These are phyloP conservation scores for Synaphobranchus kaupii DNA, from an alignment of 2,797 vertebrate genomes.

Conservation along the genomic window DNA sequence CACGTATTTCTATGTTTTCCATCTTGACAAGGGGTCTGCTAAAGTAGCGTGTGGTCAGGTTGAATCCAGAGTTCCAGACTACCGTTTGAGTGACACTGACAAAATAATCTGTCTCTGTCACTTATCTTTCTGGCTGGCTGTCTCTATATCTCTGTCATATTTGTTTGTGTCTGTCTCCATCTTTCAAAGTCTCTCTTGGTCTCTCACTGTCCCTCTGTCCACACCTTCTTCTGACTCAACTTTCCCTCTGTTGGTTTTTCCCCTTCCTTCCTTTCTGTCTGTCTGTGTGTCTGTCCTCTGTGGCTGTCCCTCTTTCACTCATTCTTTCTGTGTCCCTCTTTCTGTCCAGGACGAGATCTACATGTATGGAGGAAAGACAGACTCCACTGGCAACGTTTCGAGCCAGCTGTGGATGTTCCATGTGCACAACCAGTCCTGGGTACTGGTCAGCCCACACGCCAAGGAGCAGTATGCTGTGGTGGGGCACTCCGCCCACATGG, in stretches of 20 bases:
- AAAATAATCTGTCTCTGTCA: background rate
- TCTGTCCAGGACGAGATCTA: slow-evolving; percentile 84
- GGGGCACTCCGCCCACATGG: slow-evolving; percentile 90
- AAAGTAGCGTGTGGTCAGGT: background rate
- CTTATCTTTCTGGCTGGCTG: background rate
- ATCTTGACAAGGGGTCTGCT: background rate
- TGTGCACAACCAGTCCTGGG: slow-evolving; percentile 86
- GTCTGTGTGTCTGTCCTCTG: no score
- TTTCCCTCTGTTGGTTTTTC: background rate
- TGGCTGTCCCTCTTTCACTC: background rate
- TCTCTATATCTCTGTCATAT: background rate
- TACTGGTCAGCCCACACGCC: slow-evolving; percentile 66
- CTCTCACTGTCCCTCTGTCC: no score
- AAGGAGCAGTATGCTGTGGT: slow-evolving; percentile 95
- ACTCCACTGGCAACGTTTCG: slow-evolving; percentile 89
- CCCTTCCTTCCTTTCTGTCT: background rate
- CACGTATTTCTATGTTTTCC: no score
- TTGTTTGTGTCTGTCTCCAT: background rate
- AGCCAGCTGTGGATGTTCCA: slow-evolving; percentile 92
- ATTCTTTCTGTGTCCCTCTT: no score
- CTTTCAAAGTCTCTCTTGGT: background rate
- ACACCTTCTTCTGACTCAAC: background rate
- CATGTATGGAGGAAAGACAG: slow-evolving; percentile 97
- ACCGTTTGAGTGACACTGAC: background rate
- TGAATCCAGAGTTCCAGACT: no score